These are phyloP conservation scores for Onychomys leucogaster DNA, from an alignment of 2,797 vertebrate genomes.

Conservation along the genomic window DNA sequence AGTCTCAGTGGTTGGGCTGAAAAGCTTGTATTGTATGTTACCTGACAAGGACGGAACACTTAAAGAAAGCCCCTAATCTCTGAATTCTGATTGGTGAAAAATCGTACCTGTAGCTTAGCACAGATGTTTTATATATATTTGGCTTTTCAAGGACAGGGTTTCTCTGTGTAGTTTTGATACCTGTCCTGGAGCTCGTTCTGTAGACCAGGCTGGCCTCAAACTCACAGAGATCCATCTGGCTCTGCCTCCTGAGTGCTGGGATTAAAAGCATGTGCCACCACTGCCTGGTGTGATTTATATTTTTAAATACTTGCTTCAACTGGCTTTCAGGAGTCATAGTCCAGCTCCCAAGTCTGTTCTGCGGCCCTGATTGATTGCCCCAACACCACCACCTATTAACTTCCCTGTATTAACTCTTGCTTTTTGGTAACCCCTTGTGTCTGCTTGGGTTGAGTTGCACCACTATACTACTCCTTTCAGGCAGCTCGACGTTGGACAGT, in stretches of 20 bases:
- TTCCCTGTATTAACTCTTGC: neutral
- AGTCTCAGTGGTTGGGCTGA: neutral
- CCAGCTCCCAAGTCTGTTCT: neutral
- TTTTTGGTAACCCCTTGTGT: neutral
- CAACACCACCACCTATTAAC: neutral
- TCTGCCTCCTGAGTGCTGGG: too few relatives aligned
- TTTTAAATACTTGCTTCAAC: neutral
- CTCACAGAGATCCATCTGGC: too few relatives aligned
- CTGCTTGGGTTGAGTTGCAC: neutral
- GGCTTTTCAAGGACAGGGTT: too few relatives aligned
- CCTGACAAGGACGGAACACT: neutral
- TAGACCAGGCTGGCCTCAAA: too few relatives aligned
- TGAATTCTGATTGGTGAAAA: neutral
- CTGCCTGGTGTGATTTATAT: neutral
- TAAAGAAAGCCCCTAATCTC: neutral
- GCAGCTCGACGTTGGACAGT: neutral
- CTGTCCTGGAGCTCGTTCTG: too few relatives aligned
- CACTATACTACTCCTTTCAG: neutral
- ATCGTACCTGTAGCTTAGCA: neutral
- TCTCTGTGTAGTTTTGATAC: too few relatives aligned
- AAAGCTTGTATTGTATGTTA: neutral
- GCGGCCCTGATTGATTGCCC: neutral
- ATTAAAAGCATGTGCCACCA: too few relatives aligned
- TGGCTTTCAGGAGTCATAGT: neutral
- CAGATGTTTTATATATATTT: neutral